Evolutionary conservation across 2,797 vertebrate species (phyloP).

Genomic region (Adrianichthys oophorus): DNA sequence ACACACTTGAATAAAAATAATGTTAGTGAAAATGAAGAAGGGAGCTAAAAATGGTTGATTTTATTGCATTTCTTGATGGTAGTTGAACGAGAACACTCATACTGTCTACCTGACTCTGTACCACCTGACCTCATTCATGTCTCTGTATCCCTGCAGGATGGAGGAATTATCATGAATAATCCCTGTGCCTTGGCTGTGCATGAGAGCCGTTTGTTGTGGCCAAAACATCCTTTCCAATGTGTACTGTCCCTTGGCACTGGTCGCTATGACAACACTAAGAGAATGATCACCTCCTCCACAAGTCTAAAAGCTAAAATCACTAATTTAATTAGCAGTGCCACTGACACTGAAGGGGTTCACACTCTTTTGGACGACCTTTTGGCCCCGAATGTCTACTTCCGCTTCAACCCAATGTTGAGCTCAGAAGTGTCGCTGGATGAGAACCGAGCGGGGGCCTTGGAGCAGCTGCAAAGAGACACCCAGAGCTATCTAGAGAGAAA

Average conservation of each 20-base stretch:
- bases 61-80: too few relatives aligned
- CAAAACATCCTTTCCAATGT: constrained; percentile 76
- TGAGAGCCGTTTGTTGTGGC: constrained; percentile 78
- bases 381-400: constrained; percentile 75
- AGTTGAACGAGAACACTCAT: too few relatives aligned
- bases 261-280: constrained; percentile 70
- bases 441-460: constrained; percentile 65
- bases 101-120: too few relatives aligned
- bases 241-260: constrained; percentile 80
- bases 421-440: constrained; percentile 75
- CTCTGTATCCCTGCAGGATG: constrained; percentile 63
- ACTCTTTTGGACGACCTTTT: constrained; percentile 78
- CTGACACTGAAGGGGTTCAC: constrained; percentile 81
- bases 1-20: too few relatives aligned
- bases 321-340: constrained; percentile 79
- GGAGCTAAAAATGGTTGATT: too few relatives aligned
- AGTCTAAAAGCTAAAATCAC: constrained; percentile 79
- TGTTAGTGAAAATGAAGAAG: too few relatives aligned
- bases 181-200: constrained; percentile 79
- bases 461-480: constrained; percentile 72
- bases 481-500: constrained; percentile 75
- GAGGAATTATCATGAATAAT: constrained; percentile 78
- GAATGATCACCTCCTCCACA: constrained; percentile 73
- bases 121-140: too few relatives aligned
- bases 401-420: constrained; percentile 80